Base-by-base conservation (phyloP, 2,888 invertebrate genomes). In the Drosophila acutilabella region DNA sequence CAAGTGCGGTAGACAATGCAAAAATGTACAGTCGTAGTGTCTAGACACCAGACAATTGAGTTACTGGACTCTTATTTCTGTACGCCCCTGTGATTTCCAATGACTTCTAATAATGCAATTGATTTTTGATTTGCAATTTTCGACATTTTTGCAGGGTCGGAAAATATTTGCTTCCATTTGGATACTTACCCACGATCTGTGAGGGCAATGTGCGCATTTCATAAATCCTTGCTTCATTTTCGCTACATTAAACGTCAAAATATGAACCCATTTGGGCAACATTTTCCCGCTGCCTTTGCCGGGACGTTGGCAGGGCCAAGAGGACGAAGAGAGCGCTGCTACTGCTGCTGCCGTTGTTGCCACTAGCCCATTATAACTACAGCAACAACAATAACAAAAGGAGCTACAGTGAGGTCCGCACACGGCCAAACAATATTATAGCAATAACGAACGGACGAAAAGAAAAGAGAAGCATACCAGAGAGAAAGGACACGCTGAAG, bases 211-310 rank as follows among this genome's bases (percentile, higher is more conserved):
- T 70, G 87, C 81, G 71, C 80, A 78, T 87, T 81, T 72, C 85
- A 89, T 90, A 90, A 90, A 90, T 90, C 89, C 76, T 83, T 73
- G 85, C 90, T 90, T 90, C 89, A 91, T 91, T 90, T 91, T 90
- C 91, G 90, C 89, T 90, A 91, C 91, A 91, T 91, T 91, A 90
- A 91, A 90, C 89, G 88, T 81, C 86, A 89, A 90, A 91, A 90
- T 91, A 91, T 91, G 91, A 91, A 91, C 91, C 89, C 90, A 90
- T 90, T 90, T 87, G 81, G 80, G 86, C 81, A 86, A 88, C 88
- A 89, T 90, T 90, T 81, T 71, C 68, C 67, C 67, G 59, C 68
- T 72, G 65, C 74, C 30, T 38, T 50, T 64, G 47, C 70, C 14
- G 30, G 30, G 8, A 30, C 30, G 20, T 50, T 45, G 13, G 41